Evolutionary conservation across 2,888 invertebrate genomes (phyloP), one percentile per base, ranked within the genome.

Genomic region (Phorcus lineatus): DNA sequence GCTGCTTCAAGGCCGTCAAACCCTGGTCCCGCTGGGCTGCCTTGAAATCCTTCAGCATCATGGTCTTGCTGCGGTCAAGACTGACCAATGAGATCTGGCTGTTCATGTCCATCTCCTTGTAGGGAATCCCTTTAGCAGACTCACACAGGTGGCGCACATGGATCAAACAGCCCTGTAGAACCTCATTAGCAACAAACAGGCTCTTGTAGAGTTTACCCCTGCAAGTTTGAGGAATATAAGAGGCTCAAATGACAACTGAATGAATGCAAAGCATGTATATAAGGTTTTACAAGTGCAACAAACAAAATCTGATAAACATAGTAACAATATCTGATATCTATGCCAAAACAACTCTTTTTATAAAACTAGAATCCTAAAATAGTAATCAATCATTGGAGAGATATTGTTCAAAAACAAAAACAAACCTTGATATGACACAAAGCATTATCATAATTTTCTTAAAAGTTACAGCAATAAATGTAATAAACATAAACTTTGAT

Each of bases 161-260:
- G 19, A 92, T 87, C 75, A 93, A 78, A 80, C 92, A 92, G 9
- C 92, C 92, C 79, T 92, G 92, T 13, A 93, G 87, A 4, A 92
- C 90, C 82, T 93, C 92, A 85, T 93, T 92, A 77, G 91, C 91
- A 22, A 88, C 84, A 82, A 92, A 92, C 31, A 93, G 86, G 4
- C 84, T 84, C 79, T 89, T 90, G 76, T 86, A 86, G 67, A 92
- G 82, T 11, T 86, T 83, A 1, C 57, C 83, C 74, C 92, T 92
- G 85, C 13, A 85, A 84, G 22, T 52, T 52, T 70, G 55, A 77
- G 80, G 17, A 3, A 78, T 2, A 36, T 16, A 19, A 75, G 19
- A 75, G n/a, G 3, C 54, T 17, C 2, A 36, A 19, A 55, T 11
- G 13, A 57, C 24, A 74, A 19, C 36, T 4, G 11, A 16, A 24